These are phyloP conservation scores for Chironomus tentans DNA, from an alignment of 2,888 invertebrate genomes.

Conservation along the genomic window DNA sequence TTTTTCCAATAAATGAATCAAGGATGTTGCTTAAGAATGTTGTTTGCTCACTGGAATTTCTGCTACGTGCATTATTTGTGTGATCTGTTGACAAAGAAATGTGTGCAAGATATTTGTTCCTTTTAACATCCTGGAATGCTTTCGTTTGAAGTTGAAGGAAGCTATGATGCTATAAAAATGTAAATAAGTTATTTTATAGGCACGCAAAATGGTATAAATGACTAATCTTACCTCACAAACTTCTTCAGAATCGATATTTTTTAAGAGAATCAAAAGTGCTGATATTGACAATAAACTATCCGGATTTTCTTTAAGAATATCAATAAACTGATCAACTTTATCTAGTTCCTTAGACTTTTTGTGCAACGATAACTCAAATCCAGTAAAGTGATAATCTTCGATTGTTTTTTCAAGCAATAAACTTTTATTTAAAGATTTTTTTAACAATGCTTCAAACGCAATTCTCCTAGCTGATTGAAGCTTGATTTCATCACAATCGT, in stretches of 20 bases:
- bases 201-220: neutral
- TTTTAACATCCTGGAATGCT: neutral
- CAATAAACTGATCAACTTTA: neutral
- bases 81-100: neutral
- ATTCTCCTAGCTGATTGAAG: neutral
- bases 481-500: neutral
- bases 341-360: neutral
- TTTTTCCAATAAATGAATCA: no score
- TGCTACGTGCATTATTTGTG: no score
- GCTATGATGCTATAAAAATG: neutral
- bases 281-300: neutral
- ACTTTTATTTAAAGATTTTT: neutral
- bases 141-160: neutral
- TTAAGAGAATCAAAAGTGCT: neutral
- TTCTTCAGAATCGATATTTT: neutral
- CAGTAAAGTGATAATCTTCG: neutral
- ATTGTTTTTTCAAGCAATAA: neutral
- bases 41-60: neutral
- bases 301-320: neutral
- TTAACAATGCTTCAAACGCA: slow-evolving; percentile 11
- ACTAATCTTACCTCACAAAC: neutral
- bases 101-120: neutral
- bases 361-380: neutral
- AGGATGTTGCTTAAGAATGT: no score
- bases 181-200: no score